Percentiles rank a stretch among this genome's conserved stretches.
Conservation (phyloP, 37 sponge, comb jelly and placozoan species). For the Cladorhizidae sp. region DNA sequence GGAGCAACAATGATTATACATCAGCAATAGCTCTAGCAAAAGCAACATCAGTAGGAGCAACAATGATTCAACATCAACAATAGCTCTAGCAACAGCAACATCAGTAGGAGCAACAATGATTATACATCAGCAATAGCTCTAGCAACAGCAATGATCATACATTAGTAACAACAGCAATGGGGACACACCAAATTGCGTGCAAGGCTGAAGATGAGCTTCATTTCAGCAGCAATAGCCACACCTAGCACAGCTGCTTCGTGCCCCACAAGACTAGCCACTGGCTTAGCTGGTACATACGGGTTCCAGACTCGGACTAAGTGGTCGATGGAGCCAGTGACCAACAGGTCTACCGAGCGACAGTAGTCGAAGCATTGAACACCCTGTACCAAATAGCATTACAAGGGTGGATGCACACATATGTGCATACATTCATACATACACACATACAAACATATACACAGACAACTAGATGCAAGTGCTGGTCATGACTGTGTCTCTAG, state of each 20-base stretch:
- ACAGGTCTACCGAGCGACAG: conserved; percentile 70
- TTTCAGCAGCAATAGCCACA: conserved; percentile 62
- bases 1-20: too few species aligned
- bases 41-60: background rate
- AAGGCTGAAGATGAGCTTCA: conserved; percentile 72
- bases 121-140: too few species aligned
- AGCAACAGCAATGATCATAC: background rate
- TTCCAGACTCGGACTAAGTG: conserved; percentile 94
- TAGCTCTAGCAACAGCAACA: too few species aligned
- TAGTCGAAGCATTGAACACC: conserved; percentile 92
- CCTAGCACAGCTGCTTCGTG: conserved; percentile 80
- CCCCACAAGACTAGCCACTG: conserved; percentile 74
- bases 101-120: too few species aligned
- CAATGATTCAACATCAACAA: background rate
- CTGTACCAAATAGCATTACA: conserved; percentile 33
- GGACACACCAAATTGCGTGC: conserved; percentile 82
- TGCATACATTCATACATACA: background rate
- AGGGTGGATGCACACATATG: background rate
- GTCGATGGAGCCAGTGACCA: conserved; percentile 92
- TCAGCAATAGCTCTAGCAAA: too few species aligned
- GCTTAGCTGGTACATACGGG: conserved; percentile 86
- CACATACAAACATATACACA: background rate
- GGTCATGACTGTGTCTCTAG: too few species aligned
- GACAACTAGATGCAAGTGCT: background rate
- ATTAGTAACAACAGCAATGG: background rate